phyloP scores from a whole-genome alignment of 2,888 invertebrate species.

The Lasiommata megera region DNA sequence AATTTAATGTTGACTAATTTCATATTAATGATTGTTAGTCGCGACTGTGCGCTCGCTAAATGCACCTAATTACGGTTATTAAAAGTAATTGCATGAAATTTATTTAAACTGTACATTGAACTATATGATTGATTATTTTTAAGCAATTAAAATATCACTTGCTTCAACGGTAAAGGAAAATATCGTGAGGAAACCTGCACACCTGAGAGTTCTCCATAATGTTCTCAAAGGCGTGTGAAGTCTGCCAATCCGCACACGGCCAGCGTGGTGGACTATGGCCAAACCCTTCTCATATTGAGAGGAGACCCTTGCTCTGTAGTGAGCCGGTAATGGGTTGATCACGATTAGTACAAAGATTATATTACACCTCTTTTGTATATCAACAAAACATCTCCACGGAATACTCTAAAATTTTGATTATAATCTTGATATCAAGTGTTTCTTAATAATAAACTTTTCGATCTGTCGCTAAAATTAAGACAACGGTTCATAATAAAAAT shows the following conservation, averaged over 20 bases:
- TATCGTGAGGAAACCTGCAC: too few relatives aligned
- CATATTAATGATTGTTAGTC: conserved; percentile 54
- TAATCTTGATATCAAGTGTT: not conserved
- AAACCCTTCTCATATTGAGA: too few relatives aligned
- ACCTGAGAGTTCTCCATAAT: too few relatives aligned
- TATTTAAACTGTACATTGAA: not conserved
- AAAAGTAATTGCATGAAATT: conserved; percentile 13
- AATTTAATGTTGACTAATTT: conserved; percentile 59
- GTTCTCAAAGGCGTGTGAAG: too few relatives aligned
- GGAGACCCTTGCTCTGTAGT: too few relatives aligned
- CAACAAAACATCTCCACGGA: not conserved
- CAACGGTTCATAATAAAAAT: not conserved
- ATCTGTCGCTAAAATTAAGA: conserved; percentile 20
- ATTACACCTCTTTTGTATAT: not conserved
- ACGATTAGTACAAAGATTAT: too few relatives aligned
- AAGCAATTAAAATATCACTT: too few relatives aligned
- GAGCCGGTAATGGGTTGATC: too few relatives aligned
- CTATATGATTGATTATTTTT: too few relatives aligned
- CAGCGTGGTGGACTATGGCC: too few relatives aligned
- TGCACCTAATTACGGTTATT: conserved; percentile 21
- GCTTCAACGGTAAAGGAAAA: too few relatives aligned
- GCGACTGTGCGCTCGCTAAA: conserved; percentile 37
- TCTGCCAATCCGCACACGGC: too few relatives aligned
- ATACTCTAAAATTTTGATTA: not conserved
- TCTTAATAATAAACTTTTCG: conserved; percentile 13